These are phyloP conservation scores for Euplexia lucipara DNA, from an alignment of 2,888 invertebrate species.

Conservation along the genomic window DNA sequence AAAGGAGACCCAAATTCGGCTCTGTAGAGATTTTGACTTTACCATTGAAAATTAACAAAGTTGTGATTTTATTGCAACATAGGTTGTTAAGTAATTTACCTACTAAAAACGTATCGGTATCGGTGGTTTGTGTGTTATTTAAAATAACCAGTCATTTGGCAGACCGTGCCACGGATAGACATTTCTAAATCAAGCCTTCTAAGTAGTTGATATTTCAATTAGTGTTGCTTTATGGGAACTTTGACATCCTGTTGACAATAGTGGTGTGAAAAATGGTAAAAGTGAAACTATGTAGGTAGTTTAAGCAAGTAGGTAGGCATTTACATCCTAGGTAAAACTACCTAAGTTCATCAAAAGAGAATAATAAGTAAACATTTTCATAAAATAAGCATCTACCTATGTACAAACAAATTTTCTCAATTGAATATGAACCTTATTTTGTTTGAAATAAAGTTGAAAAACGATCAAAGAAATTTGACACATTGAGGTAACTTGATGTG, in stretches of 20 bases:
- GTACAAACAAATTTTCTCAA: no score
- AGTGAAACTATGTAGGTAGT: neutral
- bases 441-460: no score
- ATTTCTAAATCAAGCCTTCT: neutral
- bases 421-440: no score
- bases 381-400: no score
- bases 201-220: neutral
- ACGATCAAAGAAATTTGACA: no score
- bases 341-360: slow-evolving; percentile 22
- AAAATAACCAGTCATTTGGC: slow-evolving; percentile 14
- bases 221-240: neutral
- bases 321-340: no score
- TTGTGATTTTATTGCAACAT: slow-evolving; percentile 54
- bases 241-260: neutral
- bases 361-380: neutral
- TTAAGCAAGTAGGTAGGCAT: no score
- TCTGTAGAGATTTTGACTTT: slow-evolving; percentile 45
- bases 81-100: slow-evolving; percentile 23
- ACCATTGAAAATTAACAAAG: slow-evolving; percentile 17
- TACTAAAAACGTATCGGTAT: slow-evolving; percentile 16
- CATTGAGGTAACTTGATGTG: no score
- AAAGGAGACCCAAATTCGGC: slow-evolving; percentile 32
- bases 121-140: slow-evolving; percentile 4
- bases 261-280: neutral
- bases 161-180: neutral